phyloP scores from a whole-genome alignment of 2,113 vertebrate species.

The Misgurnus anguillicaudatus region DNA sequence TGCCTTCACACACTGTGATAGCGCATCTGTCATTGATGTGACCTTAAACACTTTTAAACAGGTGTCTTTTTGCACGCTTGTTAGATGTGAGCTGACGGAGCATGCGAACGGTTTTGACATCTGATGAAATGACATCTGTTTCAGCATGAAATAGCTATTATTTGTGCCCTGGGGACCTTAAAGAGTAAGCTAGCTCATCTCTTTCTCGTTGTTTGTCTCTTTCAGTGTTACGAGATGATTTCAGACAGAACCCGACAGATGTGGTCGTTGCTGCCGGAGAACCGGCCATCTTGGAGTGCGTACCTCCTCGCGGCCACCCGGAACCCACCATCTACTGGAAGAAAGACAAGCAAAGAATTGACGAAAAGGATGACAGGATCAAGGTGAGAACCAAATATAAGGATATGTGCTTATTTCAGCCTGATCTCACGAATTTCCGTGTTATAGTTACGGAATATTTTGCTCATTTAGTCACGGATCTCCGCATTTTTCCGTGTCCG shows the following conservation, averaged over 20 bases:
- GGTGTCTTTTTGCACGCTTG: not conserved
- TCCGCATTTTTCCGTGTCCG: too few relatives aligned
- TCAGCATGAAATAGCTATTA: constrained; percentile 18
- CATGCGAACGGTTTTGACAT: not conserved
- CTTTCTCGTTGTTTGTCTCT: not conserved
- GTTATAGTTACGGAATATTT: too few relatives aligned
- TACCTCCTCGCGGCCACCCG: constrained; percentile 94
- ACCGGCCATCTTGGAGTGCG: constrained; percentile 94
- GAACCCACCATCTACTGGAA: constrained; percentile 99
- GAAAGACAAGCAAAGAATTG: constrained; percentile 94
- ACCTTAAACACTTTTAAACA: constrained; percentile 22
- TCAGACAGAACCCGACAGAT: constrained; percentile 95
- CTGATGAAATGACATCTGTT: constrained; percentile 38
- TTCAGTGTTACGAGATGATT: constrained; percentile 94
- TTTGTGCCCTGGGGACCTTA: constrained; percentile 20
- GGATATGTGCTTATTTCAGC: too few relatives aligned
- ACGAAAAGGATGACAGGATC: constrained; percentile 93
- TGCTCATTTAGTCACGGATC: too few relatives aligned
- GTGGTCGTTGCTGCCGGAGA: constrained; percentile 96
- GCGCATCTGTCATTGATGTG: not conserved
- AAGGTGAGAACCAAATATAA: constrained; percentile 79
- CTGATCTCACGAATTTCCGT: too few relatives aligned
- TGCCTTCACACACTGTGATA: not conserved
- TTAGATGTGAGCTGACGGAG: not conserved
- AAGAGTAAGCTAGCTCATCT: constrained; percentile 20